phyloP scores from a whole-genome alignment of 2,888 invertebrate genomes.

The Acanthoscelides obtectus region DNA sequence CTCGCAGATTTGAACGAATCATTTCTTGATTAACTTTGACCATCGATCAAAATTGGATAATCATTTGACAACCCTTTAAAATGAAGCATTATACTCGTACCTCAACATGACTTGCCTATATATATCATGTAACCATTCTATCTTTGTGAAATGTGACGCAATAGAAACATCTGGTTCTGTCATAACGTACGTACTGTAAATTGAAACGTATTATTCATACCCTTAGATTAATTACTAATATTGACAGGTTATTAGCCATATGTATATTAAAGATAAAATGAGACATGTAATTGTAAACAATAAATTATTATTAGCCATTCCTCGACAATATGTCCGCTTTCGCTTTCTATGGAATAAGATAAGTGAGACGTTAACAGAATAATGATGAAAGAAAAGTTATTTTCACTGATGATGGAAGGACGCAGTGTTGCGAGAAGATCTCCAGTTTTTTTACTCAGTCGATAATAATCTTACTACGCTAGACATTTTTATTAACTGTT shows the following conservation, averaged over 20 bases:
- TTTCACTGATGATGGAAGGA: neutral
- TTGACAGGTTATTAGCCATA: neutral
- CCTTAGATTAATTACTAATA: neutral
- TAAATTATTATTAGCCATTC: neutral
- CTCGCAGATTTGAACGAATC: too few relatives aligned
- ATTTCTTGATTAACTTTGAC: too few relatives aligned
- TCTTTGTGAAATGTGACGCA: neutral
- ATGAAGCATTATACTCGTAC: too few relatives aligned
- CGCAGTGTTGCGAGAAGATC: neutral
- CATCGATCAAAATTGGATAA: too few relatives aligned
- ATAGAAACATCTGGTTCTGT: neutral
- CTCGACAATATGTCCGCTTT: neutral
- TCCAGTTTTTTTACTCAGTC: neutral
- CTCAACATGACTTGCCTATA: too few relatives aligned
- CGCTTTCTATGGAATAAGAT: neutral
- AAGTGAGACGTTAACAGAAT: neutral
- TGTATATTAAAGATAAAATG: neutral
- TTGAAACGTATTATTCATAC: neutral
- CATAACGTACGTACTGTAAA: neutral
- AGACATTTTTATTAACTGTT: neutral
- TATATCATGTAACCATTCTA: neutral
- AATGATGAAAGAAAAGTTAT: neutral
- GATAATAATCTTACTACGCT: neutral
- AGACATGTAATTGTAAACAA: neutral
- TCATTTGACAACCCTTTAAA: too few relatives aligned